Evolutionary conservation across 2,888 invertebrate species (phyloP).

Genomic region (Cataglyphis livida): DNA sequence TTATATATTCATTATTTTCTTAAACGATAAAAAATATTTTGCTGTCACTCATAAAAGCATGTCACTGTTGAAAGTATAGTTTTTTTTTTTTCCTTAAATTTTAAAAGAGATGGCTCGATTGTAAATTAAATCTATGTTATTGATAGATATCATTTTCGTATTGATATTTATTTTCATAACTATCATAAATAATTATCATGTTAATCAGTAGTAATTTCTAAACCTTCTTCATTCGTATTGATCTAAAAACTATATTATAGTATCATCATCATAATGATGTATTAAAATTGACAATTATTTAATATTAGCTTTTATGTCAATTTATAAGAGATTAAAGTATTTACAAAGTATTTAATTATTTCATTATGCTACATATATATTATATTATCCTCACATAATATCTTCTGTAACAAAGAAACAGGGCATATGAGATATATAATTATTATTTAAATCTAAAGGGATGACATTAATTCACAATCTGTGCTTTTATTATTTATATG

Average conservation of each 20-base stretch:
- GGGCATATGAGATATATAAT: not conserved
- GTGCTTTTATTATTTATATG: not conserved
- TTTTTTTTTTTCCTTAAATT: not conserved
- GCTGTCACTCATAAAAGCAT: constrained; percentile 20
- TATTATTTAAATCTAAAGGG: not conserved
- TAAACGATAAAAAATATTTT: not conserved
- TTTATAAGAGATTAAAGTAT: constrained; percentile 12
- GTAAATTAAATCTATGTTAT: constrained; percentile 18
- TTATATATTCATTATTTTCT: not conserved
- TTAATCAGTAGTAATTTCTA: constrained; percentile 15
- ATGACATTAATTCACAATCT: not conserved
- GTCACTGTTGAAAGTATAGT: not conserved
- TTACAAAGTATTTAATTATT: constrained; percentile 5
- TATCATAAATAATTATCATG: constrained; percentile 27
- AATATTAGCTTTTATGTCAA: not conserved
- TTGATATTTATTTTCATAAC: constrained; percentile 3
- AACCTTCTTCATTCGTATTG: constrained; percentile 16
- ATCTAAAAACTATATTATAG: constrained; percentile 24
- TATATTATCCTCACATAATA: not conserved
- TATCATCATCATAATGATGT: constrained; percentile 11
- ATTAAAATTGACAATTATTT: constrained; percentile 17
- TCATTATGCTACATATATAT: not conserved
- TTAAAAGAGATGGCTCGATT: not conserved
- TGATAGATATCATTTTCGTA: constrained; percentile 1
- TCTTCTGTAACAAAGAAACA: not conserved